A percentile compares a stretch with the other conserved stretches of the same genome.
Conservation (phyloP, 1,140 invertebrate genomes). For the Anthonomus grandis region DNA sequence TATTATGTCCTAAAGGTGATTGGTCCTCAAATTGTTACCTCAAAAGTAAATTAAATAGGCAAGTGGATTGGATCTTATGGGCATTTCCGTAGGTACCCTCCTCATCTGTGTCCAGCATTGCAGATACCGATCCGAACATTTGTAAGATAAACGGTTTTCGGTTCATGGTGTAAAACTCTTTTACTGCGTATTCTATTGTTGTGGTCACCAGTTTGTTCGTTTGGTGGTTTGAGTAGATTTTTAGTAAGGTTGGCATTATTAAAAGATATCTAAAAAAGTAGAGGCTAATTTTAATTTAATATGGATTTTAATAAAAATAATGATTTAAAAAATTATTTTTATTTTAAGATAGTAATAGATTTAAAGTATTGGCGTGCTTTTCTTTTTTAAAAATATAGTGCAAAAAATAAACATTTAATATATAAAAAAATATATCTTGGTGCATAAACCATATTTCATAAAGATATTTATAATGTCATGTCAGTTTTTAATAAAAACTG, state of each 20-base stretch:
- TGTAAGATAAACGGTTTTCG: conserved; percentile 97
- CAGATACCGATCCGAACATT: conserved; percentile 98
- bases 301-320: no score
- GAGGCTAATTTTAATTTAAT: neutral
- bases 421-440: no score
- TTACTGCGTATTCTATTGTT: conserved; percentile 96
- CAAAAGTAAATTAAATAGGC: conserved; percentile 86
- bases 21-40: conserved; percentile 15
- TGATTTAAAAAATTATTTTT: no score
- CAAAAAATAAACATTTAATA: no score
- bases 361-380: no score
- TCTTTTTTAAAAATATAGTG: no score
- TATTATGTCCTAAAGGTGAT: no score
- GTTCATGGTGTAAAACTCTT: conserved; percentile 98
- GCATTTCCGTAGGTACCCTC: conserved; percentile 81
- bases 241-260: conserved; percentile 95
- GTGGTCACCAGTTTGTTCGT: conserved; percentile 92
- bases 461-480: no score
- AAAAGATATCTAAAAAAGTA: conserved; percentile 73
- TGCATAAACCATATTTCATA: no score
- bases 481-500: no score
- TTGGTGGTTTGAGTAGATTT: conserved; percentile 97
- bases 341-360: no score
- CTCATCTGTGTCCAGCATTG: conserved; percentile 92
- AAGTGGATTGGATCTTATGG: conserved; percentile 89